Percentiles rank a stretch among this genome's conserved stretches.
phyloP scores from a whole-genome alignment of 2,113 vertebrate species.

The Pituophis catenifer region DNA sequence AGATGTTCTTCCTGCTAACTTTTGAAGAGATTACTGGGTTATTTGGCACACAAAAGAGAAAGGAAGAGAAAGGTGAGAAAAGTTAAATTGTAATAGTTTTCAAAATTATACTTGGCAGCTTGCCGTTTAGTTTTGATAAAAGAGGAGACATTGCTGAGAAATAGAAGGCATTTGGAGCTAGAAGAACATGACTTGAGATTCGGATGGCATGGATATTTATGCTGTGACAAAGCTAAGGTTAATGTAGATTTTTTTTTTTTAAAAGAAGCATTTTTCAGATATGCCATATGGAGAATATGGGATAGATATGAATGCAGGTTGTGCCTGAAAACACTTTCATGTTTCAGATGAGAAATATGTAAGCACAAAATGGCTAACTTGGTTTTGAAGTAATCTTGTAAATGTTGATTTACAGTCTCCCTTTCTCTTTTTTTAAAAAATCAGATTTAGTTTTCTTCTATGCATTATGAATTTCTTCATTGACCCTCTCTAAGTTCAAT shows the following conservation, averaged over 20 bases:
- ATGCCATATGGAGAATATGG: not conserved
- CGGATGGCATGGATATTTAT: not conserved
- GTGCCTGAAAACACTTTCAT: not conserved
- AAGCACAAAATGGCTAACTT: not conserved
- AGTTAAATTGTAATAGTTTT: not conserved
- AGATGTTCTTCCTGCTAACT: not conserved
- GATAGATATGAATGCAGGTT: not conserved
- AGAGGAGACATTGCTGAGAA: not conserved
- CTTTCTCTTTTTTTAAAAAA: no score
- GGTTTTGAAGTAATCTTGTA: not conserved
- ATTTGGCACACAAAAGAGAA: not conserved
- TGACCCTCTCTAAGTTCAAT: not conserved
- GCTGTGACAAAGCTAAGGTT: not conserved
- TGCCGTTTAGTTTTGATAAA: not conserved
- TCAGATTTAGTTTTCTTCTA: accelerated
- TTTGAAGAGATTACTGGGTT: not conserved
- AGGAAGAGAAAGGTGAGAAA: not conserved
- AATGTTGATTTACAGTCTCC: not conserved
- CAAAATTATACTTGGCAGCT: not conserved
- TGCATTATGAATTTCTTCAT: no score
- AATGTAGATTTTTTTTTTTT: not conserved
- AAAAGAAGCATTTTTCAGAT: not conserved
- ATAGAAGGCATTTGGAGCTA: not conserved
- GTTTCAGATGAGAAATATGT: not conserved
- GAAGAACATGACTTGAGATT: not conserved